Evolutionary conservation across 2,797 vertebrate genomes (phyloP), one percentile per base, ranked within the genome.

Genomic region (Neomorphus geoffroyi): DNA sequence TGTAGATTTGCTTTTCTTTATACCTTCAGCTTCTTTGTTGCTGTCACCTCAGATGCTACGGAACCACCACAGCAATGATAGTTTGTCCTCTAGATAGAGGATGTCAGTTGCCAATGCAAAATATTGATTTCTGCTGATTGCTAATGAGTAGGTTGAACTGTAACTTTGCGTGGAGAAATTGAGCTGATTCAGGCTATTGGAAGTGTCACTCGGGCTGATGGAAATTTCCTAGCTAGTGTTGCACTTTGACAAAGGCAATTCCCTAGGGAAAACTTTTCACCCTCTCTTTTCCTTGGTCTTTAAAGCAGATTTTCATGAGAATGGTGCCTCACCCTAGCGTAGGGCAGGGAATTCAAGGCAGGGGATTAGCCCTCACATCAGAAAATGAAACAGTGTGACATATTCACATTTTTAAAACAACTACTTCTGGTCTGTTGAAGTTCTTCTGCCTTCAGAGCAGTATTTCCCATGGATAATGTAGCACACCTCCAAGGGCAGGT

Each of bases 61-160:
- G 22, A 89, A 41, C 60, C 45, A 48, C 85, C 79, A 60, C 0
- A 6, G 58, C 0, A 2, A 80, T 41, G 86, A 41, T 48, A 50
- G 37, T 65, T 78, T 85, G 39, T 93, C 88, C 79, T 90, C 78
- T 69, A 91, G 69, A 65, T 53, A 32, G 58, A 86, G 37, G n/a
- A 50, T 86, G 65, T 87, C 48, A 54, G 62, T 74, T 95, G 74
- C 86, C 78, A 66, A 24, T 87, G 72, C 45, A 30, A 39, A 56
- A 28, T 81, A 89, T 81, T 94, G 88, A 95, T 91, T 90, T 92
- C 90, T 89, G 53, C 62, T 92, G 86, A 86, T 96, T 83, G 80
- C 81, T 96, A 77, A 89, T 92, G 57, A 84, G 67, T 57, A 88
- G 72, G 16, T 72, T 92, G 92, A 92, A 83, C 85, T 82, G 51